Evolutionary conservation across 2,888 invertebrate species (phyloP), one percentile per base, ranked within the genome.

Genomic region (Anarsia innoxiella): DNA sequence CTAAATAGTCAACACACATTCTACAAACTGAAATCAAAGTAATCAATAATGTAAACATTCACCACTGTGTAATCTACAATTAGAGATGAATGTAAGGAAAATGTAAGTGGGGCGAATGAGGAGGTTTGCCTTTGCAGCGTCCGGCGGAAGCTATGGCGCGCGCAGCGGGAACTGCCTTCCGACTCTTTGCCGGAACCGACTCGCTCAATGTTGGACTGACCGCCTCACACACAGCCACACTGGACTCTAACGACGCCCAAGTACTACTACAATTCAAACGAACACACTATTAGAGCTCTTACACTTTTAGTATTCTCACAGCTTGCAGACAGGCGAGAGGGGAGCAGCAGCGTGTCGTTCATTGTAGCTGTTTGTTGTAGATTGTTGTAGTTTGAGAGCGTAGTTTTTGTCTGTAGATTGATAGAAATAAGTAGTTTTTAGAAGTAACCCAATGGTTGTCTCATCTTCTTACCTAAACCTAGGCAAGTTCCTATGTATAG

Each of bases 121-220:
- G 51, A 56, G 59, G 53, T 44, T 52, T 62, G 56, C 43, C 62
- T 56, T 80, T 77, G 50, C 84, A 92, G 92, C 90, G 89, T 74
- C 91, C 92, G 63, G 92, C 92, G 66, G 92, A 91, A 86, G 89
- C 91, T 72, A 89, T 92, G 85, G 93, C 92, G 61, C 88, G 93
- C 71, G 91, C 92, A 59, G 92, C 91, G 45, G 93, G 92, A 64
- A 89, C 90, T 60, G 90, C 92, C 63, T 92, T 91, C 87, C 89
- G 93, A 46, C 89, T 93, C 79, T 89, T 92, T 66, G 91, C 92
- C 56, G 83, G 83, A 67, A 92, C 92, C 50, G 91, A 92, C 86
- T 90, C 89, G 70, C 87, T 91, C 60, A 90, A 90, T 84, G 83
- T 91, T 71, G 90, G 90, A 57, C 80, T 90, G 67, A 88, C 89